Conservation (phyloP, 2,113 vertebrate genomes). For the Menidia beryllina region DNA sequence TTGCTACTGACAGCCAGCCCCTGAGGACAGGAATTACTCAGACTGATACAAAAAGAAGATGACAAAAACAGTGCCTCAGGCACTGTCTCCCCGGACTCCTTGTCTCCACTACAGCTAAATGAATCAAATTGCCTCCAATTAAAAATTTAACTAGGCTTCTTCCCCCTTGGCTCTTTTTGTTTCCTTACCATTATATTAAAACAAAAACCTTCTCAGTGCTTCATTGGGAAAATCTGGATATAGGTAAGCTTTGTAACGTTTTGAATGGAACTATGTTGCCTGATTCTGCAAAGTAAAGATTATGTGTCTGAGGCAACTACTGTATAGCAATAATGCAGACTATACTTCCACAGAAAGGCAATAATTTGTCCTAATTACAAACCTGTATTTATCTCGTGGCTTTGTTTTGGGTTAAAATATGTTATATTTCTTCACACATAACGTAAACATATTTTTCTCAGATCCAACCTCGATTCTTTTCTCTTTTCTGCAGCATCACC, state of each 20-base stretch:
- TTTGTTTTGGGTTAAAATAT: conserved; percentile 16
- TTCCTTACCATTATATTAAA: conserved; percentile 44
- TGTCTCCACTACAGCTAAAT: conserved; percentile 78
- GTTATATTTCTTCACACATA: conserved; percentile 19
- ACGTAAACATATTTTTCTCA: conserved; percentile 4
- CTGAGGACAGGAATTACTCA: conserved; percentile 78
- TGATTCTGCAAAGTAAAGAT: conserved; percentile 19
- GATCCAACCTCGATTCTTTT: conserved; percentile 8
- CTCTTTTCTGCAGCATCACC: conserved; percentile 12
- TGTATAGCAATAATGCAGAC: conserved; percentile 10
- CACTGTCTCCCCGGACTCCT: conserved; percentile 72
- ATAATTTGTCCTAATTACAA: background rate
- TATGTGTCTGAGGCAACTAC: conserved; percentile 12
- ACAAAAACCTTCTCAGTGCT: conserved; percentile 34
- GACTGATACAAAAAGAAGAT: conserved; percentile 80
- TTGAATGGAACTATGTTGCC: conserved; percentile 27
- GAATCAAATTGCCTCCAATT: conserved; percentile 83
- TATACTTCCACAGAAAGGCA: conserved; percentile 21
- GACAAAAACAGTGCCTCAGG: conserved; percentile 75
- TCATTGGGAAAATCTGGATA: conserved; percentile 29
- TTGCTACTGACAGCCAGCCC: conserved; percentile 79
- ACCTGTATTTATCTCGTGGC: background rate
- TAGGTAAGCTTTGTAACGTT: conserved; percentile 30
- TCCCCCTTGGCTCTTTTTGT: conserved; percentile 50
- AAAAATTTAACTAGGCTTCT: conserved; percentile 77